Percentiles rank a stretch among this genome's conserved stretches.
phyloP scores from a whole-genome alignment of 1,140 invertebrate species.

The Drosophila melanica region DNA sequence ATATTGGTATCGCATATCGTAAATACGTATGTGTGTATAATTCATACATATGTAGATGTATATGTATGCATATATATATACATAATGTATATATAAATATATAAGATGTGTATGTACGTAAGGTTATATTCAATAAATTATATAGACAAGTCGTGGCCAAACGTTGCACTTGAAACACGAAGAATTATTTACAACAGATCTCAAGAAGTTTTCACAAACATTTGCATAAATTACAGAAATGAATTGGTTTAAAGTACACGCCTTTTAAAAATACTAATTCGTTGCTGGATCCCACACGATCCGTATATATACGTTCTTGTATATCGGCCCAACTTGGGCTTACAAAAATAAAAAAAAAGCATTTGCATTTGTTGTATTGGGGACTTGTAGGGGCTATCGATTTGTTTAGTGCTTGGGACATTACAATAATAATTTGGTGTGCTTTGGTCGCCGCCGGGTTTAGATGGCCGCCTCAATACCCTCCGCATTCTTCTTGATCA shows the following conservation, averaged over 20 bases:
- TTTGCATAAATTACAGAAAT: constrained; percentile 20
- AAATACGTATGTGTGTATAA: constrained; percentile 43
- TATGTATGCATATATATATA: not conserved
- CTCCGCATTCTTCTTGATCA: constrained; percentile 86
- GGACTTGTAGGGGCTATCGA: not conserved
- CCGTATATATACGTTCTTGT: not conserved
- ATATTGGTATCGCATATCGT: constrained; percentile 55
- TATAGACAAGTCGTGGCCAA: constrained; percentile 51
- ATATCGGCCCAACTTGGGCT: not conserved
- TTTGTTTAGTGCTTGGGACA: constrained; percentile 44
- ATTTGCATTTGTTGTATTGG: not conserved
- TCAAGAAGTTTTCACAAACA: constrained; percentile 35
- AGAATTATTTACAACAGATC: constrained; percentile 72
- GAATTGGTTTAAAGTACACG: constrained; percentile 57
- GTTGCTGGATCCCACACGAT: constrained; percentile 32
- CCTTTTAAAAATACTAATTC: constrained; percentile 63
- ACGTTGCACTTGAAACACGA: constrained; percentile 62
- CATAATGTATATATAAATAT: constrained; percentile 24
- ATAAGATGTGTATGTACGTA: constrained; percentile 9
- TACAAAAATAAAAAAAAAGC: constrained; percentile 17
- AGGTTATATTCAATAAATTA: constrained; percentile 71
- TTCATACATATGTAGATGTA: constrained; percentile 8
- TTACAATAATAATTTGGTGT: constrained; percentile 77
- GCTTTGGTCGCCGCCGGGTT: constrained; percentile 40
- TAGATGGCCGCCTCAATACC: constrained; percentile 57